Base-by-base conservation (phyloP, 1,140 invertebrate genomes). In the Notospermus geniculatus region DNA sequence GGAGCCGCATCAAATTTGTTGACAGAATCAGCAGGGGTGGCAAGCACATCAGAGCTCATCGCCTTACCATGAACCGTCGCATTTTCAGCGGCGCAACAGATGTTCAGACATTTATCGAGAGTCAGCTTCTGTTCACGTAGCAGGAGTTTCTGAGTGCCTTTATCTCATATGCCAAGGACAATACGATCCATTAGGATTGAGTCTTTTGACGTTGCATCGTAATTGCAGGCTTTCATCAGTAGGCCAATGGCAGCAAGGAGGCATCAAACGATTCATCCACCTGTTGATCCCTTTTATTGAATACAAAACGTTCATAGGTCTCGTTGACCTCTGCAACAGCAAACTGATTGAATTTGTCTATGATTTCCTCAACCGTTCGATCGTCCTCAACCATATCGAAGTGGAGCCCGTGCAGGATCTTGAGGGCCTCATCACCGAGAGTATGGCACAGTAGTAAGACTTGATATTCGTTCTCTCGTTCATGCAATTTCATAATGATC, bases 141-240 rank as follows among this genome's bases (percentile, higher is more conserved):
- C 11, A 43, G 39, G 11, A n/a, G 11, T 43, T 43, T 43, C 39
- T 43, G 39, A 43, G 39, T 43, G n/a, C n/a, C 39, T 13, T 11
- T n/a, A n/a, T 43, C 39, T 43, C 39, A n/a, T 43, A 43, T 13
- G n/a, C 11, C 39, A 43, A 43, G 39, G n/a, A 43, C 39, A n/a
- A 43, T n/a, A n/a, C 39, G 39, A 43, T 43, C 39, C 11, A 11
- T 11, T 11, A 43, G 39, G 11, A 43, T 43, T 13, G 39, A 43
- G n/a, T 43, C 39, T 13, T 13, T n/a, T 11, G 11, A 13, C 11
- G 11, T n/a, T 13, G n/a, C 39, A 43, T 43, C 11, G n/a, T 43
- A 43, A 19, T 43, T 43, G 19, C 39, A 43, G 11, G 39, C 19
- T 43, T 53, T 53, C n/a, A 43, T 43, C 39, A 43, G 11, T n/a